These are phyloP conservation scores for Mercenaria mercenaria DNA, from an alignment of 1,140 invertebrate genomes.

Conservation along the genomic window DNA sequence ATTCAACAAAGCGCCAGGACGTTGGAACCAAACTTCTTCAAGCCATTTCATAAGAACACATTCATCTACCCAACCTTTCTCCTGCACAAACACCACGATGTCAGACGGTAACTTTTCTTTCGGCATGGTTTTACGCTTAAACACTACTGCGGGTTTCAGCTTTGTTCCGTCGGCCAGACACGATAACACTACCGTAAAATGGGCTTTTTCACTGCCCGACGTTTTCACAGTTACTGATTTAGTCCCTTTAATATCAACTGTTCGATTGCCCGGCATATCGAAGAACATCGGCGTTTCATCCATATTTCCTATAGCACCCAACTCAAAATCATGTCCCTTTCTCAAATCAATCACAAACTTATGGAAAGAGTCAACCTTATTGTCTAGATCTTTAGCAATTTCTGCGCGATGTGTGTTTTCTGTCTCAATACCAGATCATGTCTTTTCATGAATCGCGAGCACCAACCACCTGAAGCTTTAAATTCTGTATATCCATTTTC, in stretches of 20 bases:
- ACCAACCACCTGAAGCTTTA: too few species aligned
- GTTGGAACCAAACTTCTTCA: background rate
- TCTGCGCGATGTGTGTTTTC: too few species aligned
- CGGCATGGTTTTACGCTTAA: conserved; percentile 74
- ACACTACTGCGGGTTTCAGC: conserved; percentile 72
- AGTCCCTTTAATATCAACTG: conserved; percentile 61
- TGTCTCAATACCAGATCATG: too few species aligned
- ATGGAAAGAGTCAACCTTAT: too few species aligned
- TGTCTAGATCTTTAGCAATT: too few species aligned
- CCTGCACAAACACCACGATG: background rate
- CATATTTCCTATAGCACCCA: conserved; percentile 71
- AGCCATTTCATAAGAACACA: background rate
- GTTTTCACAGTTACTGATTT: conserved; percentile 67
- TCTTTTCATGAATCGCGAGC: too few species aligned
- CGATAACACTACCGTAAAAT: background rate
- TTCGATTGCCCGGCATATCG: conserved; percentile 62
- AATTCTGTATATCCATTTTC: too few species aligned
- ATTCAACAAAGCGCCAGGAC: background rate
- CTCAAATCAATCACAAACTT: too few species aligned
- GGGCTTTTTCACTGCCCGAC: too few species aligned
- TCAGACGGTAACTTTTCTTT: background rate
- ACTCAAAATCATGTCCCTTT: conserved; percentile 25
- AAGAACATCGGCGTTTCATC: conserved; percentile 71
- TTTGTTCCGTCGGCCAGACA: conserved; percentile 65
- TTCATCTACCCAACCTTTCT: background rate